These are phyloP conservation scores for Dicerorhinus sumatrensis DNA, from an alignment of 2,113 vertebrate species.

Conservation along the genomic window DNA sequence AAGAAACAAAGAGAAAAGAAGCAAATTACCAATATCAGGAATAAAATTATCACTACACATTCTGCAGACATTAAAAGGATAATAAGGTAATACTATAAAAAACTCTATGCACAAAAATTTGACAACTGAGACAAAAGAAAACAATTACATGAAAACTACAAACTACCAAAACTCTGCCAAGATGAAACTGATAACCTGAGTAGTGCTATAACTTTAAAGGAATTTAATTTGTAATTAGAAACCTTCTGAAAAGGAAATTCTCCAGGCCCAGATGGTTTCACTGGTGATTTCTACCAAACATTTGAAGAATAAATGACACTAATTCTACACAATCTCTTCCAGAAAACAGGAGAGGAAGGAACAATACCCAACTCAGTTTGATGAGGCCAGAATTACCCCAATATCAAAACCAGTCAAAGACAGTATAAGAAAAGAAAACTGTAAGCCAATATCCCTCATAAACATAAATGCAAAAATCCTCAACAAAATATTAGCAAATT, in stretches of 20 bases:
- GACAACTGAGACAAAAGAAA: neutral
- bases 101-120: neutral
- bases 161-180: neutral
- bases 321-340: constrained; percentile 25
- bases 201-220: neutral
- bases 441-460: neutral
- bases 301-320: neutral
- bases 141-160: neutral
- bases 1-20: constrained; percentile 13
- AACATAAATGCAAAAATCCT: neutral
- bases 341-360: neutral
- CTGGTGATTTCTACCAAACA: constrained; percentile 16
- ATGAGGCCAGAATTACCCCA: neutral
- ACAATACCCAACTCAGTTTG: neutral
- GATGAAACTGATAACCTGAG: neutral
- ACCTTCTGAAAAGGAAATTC: neutral
- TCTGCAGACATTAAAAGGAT: neutral
- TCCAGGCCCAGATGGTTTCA: neutral
- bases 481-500: neutral
- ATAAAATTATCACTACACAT: neutral
- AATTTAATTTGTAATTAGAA: constrained; percentile 6
- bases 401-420: neutral
- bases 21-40: constrained; percentile 16
- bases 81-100: neutral
- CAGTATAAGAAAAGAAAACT: neutral